phyloP scores from a whole-genome alignment of 2,888 invertebrate genomes.

The Panzeria rudis region DNA sequence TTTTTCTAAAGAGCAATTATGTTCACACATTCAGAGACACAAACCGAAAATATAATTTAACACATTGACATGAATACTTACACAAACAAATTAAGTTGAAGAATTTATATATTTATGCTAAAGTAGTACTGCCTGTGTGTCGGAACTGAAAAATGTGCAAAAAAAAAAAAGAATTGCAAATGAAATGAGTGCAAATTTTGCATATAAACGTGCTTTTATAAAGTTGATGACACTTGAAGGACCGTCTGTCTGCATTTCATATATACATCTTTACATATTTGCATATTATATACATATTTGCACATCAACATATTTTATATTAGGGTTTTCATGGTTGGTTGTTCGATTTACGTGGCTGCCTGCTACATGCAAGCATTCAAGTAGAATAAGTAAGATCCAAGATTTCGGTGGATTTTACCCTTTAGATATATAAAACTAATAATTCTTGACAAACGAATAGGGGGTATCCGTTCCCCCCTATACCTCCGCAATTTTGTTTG shows the following conservation, averaged over 20 bases:
- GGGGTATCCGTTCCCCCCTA: too few relatives aligned
- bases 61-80: not conserved
- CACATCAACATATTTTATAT: not conserved
- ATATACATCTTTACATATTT: not conserved
- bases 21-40: slow-evolving; percentile 16
- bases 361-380: too few relatives aligned
- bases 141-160: not conserved
- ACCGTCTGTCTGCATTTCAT: slow-evolving; percentile 56
- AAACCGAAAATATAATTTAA: slow-evolving; percentile 7
- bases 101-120: not conserved
- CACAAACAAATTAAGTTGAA: not conserved
- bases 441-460: too few relatives aligned
- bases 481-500: too few relatives aligned
- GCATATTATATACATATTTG: not conserved
- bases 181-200: slow-evolving; percentile 65
- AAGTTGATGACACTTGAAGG: slow-evolving; percentile 69
- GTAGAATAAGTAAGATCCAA: too few relatives aligned
- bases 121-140: not conserved
- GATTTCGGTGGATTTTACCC: too few relatives aligned
- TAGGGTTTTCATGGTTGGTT: too few relatives aligned
- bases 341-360: too few relatives aligned
- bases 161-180: slow-evolving; percentile 2
- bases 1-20: slow-evolving; percentile 67
- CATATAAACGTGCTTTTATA: slow-evolving; percentile 68
- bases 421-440: too few relatives aligned